Evolutionary conservation across 2,113 vertebrate genomes (phyloP), one percentile per base, ranked within the genome.

Genomic region (Oostethus manadensis): DNA sequence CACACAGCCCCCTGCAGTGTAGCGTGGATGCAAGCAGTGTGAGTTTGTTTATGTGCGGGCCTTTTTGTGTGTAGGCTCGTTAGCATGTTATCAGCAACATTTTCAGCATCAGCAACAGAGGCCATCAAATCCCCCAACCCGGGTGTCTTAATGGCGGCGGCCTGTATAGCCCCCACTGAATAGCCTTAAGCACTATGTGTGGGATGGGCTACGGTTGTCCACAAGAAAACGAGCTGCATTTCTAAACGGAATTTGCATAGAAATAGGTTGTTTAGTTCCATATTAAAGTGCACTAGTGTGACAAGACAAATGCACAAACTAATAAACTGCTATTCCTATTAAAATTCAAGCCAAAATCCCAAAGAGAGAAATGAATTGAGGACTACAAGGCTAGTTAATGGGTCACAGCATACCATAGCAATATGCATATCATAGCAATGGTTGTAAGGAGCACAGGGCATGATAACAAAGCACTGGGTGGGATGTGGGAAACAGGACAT

Each of bases 81-180:
- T 74, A 6, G 38, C 38, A 42, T 42, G 38, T 45, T 58, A 29
- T 40, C 54, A 26, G 10, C 45, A 51, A 15, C 57, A 50, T 2
- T 46, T n/a, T 38, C n/a, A 55, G 18, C 53, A 55, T 21, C n/a
- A n/a, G 11, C 10, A 10, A 40, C n/a, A 55, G 17, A 55, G n/a
- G 33, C 33, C 5, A 44, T 16, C 38, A 22, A 77, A 75, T 70
- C 71, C 73, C 71, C 42, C n/a, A n/a, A n/a, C 51, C 54, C 14
- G 13, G 38, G 38, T 14, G 38, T 50, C 29, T 46, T 3, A 20
- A 58, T 58, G 10, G 43, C 10, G 15, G 10, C 22, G 17, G 16
- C 35, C 49, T 23, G 29, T 35, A 48, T 21, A 46, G 44, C 71
- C 38, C 21, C n/a, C 4, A 22, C 23, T 50, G 51, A 43, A 48